Base-by-base conservation (phyloP, 2,113 vertebrate genomes). In the Cinclus mexicanus region DNA sequence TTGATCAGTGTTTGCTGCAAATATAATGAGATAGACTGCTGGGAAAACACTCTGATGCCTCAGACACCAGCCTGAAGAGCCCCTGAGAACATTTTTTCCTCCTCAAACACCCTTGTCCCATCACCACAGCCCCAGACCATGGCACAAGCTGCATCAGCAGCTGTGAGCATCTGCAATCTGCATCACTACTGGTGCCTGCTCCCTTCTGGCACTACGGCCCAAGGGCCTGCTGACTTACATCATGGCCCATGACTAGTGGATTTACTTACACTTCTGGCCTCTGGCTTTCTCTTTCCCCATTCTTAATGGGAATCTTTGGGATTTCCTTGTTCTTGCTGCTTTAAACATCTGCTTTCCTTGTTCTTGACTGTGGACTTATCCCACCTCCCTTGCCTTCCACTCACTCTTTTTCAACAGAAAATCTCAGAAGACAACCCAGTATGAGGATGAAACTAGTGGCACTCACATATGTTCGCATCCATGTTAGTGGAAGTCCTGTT, bases 391-490 rank as follows among this genome's bases (percentile, higher is more conserved):
- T 81, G 14, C 19, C 7, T 72, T 67, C n/a, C 0, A 1, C 22
- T 89, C 31, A 49, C 13, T 65, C 28, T 72, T 84, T 87, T 81
- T 61, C 72, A 82, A 29, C 35, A 90, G 22, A 83, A 93, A 55
- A 9, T 3, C 41, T 57, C 46, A 44, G 35, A 75, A 69, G 21
- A 55, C 6, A 78, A 56, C 6, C 6, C 56, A 24, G 2, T 44
- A 35, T 12, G 22, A 80, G 22, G 24, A 41, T 20, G 63, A 71
- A 67, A 21, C 10, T 31, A 31, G 31, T 9, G 21, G 16, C 11
- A 46, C 15, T 63, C 0, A 0, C 5, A 5, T 24, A 11, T 6
- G 3, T 55, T 71, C 47, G 15, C 0, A 0, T 49, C 47, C 47
- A 1, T 2, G 0, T 60, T 42, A 46, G 55, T 52, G 81, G 31